These are phyloP conservation scores for Hofmannophila pseudospretella DNA, from an alignment of 2,888 invertebrate genomes.

Conservation along the genomic window DNA sequence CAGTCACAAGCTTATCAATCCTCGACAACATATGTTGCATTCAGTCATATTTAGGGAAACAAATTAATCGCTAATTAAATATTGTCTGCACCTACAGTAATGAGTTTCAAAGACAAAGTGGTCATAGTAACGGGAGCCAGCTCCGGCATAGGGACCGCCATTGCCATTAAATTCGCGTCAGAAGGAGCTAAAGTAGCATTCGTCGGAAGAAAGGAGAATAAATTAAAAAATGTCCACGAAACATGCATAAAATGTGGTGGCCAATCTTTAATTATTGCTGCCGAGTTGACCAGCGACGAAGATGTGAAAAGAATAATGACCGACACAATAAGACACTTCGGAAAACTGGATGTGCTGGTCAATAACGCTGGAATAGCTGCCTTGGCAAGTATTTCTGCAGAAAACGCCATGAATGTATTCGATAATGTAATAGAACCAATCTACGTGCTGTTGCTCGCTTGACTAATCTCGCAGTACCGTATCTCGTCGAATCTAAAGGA, in stretches of 20 bases:
- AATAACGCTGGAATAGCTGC: constrained; percentile 22
- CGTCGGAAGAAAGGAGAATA: constrained; percentile 21
- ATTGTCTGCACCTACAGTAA: too few species aligned
- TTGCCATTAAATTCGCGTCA: constrained; percentile 74
- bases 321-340: constrained; percentile 17
- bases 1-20: too few species aligned
- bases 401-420: constrained; percentile 14
- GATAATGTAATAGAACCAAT: constrained; percentile 23
- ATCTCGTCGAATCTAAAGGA: constrained; percentile 29
- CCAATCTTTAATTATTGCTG: constrained; percentile 17
- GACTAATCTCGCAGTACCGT: constrained; percentile 23
- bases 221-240: constrained; percentile 16
- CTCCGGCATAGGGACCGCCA: constrained; percentile 81
- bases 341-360: constrained; percentile 24
- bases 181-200: constrained; percentile 21
- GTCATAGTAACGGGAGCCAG: constrained; percentile 78
- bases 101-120: constrained; percentile 49
- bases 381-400: constrained; percentile 8
- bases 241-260: constrained; percentile 13
- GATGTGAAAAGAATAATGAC: constrained; percentile 17
- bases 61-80: too few species aligned
- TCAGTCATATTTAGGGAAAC: too few species aligned
- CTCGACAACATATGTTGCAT: too few species aligned
- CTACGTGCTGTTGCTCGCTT: constrained; percentile 23
- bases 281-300: constrained; percentile 19